Evolutionary conservation across 2,113 vertebrate genomes (phyloP).

Genomic region (Bubo blakistoni): DNA sequence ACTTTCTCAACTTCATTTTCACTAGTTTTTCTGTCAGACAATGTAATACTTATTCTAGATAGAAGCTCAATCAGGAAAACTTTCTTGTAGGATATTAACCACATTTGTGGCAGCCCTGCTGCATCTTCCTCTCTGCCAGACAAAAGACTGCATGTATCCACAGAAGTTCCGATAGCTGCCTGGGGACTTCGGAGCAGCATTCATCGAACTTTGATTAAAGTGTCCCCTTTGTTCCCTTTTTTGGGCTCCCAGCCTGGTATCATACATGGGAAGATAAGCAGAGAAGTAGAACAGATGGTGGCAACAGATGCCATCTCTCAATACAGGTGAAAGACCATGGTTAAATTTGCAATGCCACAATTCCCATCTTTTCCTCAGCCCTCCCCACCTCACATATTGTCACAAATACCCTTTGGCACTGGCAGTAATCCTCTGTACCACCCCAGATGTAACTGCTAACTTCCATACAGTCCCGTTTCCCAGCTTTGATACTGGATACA

Average conservation of each 20-base stretch:
- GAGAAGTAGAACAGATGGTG: not conserved
- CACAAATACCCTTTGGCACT: not conserved
- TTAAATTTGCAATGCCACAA: not conserved
- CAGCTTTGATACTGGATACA: not conserved
- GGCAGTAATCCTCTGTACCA: not conserved
- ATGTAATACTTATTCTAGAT: not conserved
- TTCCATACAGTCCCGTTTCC: not conserved
- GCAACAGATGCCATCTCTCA: constrained; percentile 2
- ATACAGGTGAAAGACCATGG: not conserved
- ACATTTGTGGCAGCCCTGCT: not conserved
- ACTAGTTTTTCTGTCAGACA: not conserved
- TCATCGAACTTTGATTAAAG: not conserved
- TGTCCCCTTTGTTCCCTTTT: not conserved
- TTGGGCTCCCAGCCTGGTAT: not conserved
- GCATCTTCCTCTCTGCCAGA: not conserved
- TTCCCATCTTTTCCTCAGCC: not conserved
- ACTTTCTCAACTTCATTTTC: not conserved
- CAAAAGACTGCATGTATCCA: not conserved
- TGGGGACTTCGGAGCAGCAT: not conserved
- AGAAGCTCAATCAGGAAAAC: not conserved
- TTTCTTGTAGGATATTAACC: not conserved
- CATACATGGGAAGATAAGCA: not conserved
- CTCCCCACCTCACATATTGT: not conserved
- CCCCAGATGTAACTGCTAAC: not conserved
- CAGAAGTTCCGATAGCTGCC: not conserved